phyloP scores from a whole-genome alignment of 2,113 vertebrate species.

The Pitta sordida region DNA sequence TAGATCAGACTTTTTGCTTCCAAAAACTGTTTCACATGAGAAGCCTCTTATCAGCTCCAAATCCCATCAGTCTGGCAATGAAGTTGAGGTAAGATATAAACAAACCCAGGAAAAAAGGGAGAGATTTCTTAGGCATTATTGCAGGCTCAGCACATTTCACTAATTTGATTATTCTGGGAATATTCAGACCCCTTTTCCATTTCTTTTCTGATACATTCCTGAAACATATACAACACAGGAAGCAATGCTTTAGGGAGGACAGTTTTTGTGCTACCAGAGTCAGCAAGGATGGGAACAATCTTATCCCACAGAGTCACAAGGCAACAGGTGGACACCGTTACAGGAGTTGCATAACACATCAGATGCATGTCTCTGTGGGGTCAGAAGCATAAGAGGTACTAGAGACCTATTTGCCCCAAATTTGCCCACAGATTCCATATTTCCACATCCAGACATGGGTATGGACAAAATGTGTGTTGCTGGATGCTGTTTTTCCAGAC shows the following conservation, averaged over 20 bases:
- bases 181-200: not conserved
- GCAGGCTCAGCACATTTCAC: not conserved
- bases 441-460: not conserved
- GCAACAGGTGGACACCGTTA: not conserved
- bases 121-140: not conserved
- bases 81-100: not conserved
- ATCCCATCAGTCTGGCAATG: not conserved
- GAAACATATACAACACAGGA: not conserved
- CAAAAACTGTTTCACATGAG: not conserved
- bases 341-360: not conserved
- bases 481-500: not conserved
- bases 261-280: not conserved
- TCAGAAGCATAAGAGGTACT: not conserved
- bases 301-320: not conserved
- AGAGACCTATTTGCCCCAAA: not conserved
- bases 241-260: not conserved
- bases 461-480: rapidly evolving
- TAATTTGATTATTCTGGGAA: not conserved
- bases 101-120: not conserved
- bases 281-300: not conserved
- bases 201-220: not conserved
- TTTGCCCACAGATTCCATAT: rapidly evolving
- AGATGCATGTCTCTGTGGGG: not conserved
- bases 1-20: not conserved
- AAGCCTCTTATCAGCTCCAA: not conserved